A percentile compares a stretch with the other conserved stretches of the same genome.
These are phyloP conservation scores for Melinopterus prodromus DNA, from an alignment of 2,888 invertebrate genomes.

Conservation along the genomic window DNA sequence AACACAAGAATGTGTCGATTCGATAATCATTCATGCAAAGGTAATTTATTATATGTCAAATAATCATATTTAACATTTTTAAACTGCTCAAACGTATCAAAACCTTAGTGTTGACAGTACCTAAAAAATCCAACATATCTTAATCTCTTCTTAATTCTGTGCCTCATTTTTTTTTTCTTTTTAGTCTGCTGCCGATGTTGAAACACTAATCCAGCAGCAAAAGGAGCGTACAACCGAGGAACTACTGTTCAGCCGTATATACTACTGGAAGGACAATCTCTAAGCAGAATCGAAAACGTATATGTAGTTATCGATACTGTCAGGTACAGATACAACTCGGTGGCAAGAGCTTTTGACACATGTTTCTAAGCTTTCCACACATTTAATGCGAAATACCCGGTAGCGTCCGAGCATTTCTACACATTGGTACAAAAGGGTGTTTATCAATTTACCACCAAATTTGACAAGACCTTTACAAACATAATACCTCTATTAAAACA, in stretches of 20 bases:
- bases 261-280: conserved; percentile 7
- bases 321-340: conserved; percentile 5
- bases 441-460: conserved; percentile 7
- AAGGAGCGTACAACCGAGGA: conserved; percentile 6
- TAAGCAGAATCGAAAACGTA: conserved; percentile 6
- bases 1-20: conserved; percentile 18
- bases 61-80: too few relatives aligned
- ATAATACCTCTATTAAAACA: conserved; percentile 4
- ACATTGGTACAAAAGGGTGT: conserved; percentile 11
- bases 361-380: conserved; percentile 22
- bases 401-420: conserved; percentile 13
- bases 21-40: conserved; percentile 22
- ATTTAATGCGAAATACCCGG: conserved; percentile 14
- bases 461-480: conserved; percentile 5
- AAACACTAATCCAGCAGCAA: not conserved
- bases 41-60: conserved; percentile 16
- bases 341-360: conserved; percentile 7
- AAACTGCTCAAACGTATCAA: too few relatives aligned
- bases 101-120: too few relatives aligned
- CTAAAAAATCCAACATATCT: too few relatives aligned
- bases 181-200: conserved; percentile 19
- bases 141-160: too few relatives aligned
- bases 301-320: conserved; percentile 7
- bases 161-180: not conserved
- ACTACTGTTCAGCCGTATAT: conserved; percentile 20